Conservation (phyloP, 2,888 invertebrate species). For the Leucophora obtusa region DNA sequence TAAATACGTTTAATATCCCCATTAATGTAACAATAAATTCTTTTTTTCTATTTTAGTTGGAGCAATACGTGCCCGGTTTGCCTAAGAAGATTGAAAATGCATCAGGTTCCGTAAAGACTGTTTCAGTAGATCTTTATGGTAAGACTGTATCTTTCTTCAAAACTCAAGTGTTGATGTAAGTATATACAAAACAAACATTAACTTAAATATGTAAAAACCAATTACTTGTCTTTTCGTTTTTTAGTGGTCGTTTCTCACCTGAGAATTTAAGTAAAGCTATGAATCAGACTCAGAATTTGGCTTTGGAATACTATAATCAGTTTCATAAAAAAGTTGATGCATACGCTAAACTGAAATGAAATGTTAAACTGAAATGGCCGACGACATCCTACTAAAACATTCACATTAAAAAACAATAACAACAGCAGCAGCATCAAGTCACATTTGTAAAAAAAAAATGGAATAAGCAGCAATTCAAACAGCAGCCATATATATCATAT, state of each 20-base stretch:
- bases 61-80: conserved; percentile 86
- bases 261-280: conserved; percentile 86
- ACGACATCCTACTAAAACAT: conserved; percentile 48
- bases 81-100: conserved; percentile 82
- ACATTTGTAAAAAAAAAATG: conserved; percentile 54
- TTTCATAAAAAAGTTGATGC: conserved; percentile 88
- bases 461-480: no score
- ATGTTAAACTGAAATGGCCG: conserved; percentile 83
- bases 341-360: conserved; percentile 85
- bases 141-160: conserved; percentile 82
- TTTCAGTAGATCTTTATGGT: conserved; percentile 80
- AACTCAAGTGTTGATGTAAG: conserved; percentile 89
- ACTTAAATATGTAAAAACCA: neutral
- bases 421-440: conserved; percentile 47
- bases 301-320: conserved; percentile 86
- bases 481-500: conserved; percentile 34
- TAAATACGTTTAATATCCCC: no score
- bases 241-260: conserved; percentile 88
- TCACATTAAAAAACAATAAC: conserved; percentile 44
- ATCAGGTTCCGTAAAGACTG: conserved; percentile 78
- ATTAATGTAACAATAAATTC: no score
- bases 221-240: neutral
- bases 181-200: neutral
- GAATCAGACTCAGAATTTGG: conserved; percentile 84
- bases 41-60: conserved; percentile 80